These are phyloP conservation scores for Drosophila mercatorum DNA, from an alignment of 2,888 invertebrate species.

Conservation along the genomic window DNA sequence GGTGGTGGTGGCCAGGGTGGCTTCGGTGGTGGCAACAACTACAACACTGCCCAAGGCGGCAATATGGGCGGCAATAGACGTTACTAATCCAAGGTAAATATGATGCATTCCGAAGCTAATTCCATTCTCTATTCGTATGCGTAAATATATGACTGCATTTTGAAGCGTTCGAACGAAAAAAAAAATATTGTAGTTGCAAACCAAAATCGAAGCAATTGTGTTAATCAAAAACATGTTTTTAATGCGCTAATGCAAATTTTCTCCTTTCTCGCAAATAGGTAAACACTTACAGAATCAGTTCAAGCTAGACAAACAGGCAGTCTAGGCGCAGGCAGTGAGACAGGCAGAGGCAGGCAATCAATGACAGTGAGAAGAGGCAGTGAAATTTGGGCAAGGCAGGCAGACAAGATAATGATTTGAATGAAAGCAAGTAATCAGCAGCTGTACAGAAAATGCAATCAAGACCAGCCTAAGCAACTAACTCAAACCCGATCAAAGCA, in stretches of 20 bases:
- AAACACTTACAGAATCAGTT: slow-evolving; percentile 80
- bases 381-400: slow-evolving; percentile 61
- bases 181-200: slow-evolving; percentile 24
- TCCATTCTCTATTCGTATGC: slow-evolving; percentile 16
- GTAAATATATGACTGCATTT: slow-evolving; percentile 11
- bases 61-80: slow-evolving; percentile 82
- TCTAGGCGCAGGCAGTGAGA: slow-evolving; percentile 74
- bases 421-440: slow-evolving; percentile 37
- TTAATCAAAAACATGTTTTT: slow-evolving; percentile 31
- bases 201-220: slow-evolving; percentile 33
- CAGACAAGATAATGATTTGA: slow-evolving; percentile 59
- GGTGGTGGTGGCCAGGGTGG: slow-evolving; percentile 62
- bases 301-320: slow-evolving; percentile 77
- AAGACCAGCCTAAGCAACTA: slow-evolving; percentile 51
- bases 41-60: slow-evolving; percentile 78
- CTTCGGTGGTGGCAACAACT: slow-evolving; percentile 75
- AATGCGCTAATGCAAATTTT: slow-evolving; percentile 77
- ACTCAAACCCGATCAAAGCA: slow-evolving; percentile 34
- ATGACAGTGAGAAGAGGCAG: slow-evolving; percentile 69
- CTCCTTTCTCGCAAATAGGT: slow-evolving; percentile 82
- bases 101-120: slow-evolving; percentile 1
- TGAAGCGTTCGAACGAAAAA: slow-evolving; percentile 43
- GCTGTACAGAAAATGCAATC: slow-evolving; percentile 47
- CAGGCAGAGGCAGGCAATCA: slow-evolving; percentile 54
- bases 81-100: slow-evolving; percentile 80